Evolutionary conservation across 2,113 vertebrate genomes (phyloP), one percentile per base, ranked within the genome.

Genomic region (Hemiprocne comata): DNA sequence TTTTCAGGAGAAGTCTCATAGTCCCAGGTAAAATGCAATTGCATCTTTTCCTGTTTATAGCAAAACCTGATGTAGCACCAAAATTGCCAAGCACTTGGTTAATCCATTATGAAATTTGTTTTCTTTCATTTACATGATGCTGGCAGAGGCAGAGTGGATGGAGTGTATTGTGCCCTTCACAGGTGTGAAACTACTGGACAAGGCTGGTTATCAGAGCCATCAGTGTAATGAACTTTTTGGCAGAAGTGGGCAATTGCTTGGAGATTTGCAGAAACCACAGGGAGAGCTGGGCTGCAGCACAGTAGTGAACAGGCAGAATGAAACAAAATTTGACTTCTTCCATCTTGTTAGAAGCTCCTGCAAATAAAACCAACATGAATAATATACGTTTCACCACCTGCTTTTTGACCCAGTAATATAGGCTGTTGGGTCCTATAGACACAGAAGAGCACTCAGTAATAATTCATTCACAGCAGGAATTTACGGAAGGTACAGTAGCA

Each of bases 81-180:
- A 78, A 57, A 58, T 38, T 74, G 24, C 28, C 3, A 50, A 72
- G 28, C 3, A 7, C 4, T 60, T 54, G 4, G 10, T 76, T 79
- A 34, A 76, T 60, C 23, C 34, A 7, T 60, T 38, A 57, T 7
- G 10, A 64, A 72, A 21, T 57, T 73, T 75, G 1, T 23, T 80
- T 79, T 61, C 23, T 55, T 76, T 70, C 28, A 7, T 53, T 9
- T 5, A 42, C 23, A 3, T 9, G 16, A 17, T 21, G 58, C 9
- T 75, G 62, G 24, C 53, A 85, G 61, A 81, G n/a, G 10, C n/a
- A 78, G 79, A 70, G 31, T 7, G n/a, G 31, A 33, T 44, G n/a
- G 40, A 87, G 18, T 0, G 0, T 48, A 18, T 5, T 48, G 33
- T 33, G 33, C 4, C 0, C 33, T 80, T 77, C 36, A 54, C 17